These are phyloP conservation scores for Poeciliopsis infans DNA, from an alignment of 2,797 vertebrate species.

Conservation along the genomic window DNA sequence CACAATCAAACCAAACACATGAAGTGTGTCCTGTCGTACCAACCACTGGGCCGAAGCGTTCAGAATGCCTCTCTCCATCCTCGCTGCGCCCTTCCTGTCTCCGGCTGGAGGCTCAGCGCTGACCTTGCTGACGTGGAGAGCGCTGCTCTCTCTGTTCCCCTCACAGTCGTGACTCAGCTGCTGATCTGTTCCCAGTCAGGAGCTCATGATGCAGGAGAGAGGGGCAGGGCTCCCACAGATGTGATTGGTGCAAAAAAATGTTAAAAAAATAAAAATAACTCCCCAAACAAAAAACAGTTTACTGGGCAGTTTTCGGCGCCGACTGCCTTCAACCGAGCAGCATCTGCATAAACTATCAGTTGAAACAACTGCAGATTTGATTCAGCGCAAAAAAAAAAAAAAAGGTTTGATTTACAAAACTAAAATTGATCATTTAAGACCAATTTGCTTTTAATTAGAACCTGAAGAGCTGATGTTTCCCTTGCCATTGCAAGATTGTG, in stretches of 20 bases:
- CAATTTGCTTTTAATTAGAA: not conserved
- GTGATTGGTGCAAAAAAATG: constrained; percentile 49
- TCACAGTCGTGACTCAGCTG: constrained; percentile 76
- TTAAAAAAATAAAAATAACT: not conserved
- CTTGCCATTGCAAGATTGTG: not conserved
- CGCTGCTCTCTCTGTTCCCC: constrained; percentile 43
- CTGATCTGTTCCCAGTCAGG: constrained; percentile 72
- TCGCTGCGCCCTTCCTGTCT: constrained; percentile 1
- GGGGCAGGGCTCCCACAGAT: constrained; percentile 46
- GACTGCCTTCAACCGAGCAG: constrained; percentile 11
- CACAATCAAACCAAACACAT: not conserved
- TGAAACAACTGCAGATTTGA: not conserved
- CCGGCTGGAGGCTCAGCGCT: constrained; percentile 37
- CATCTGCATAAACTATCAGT: constrained; percentile 11
- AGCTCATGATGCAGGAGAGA: constrained; percentile 57
- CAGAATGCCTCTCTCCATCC: constrained; percentile 10
- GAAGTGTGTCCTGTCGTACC: constrained; percentile 4
- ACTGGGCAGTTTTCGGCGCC: constrained; percentile 20
- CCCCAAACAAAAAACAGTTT: not conserved
- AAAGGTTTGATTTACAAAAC: not conserved
- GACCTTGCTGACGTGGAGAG: constrained; percentile 67
- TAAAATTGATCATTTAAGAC: not conserved
- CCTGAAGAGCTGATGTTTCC: not conserved
- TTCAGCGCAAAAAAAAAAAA: not conserved
- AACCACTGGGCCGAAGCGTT: constrained; percentile 20